Base-by-base conservation (phyloP, 2,113 vertebrate species). In the Ondatra zibethicus region DNA sequence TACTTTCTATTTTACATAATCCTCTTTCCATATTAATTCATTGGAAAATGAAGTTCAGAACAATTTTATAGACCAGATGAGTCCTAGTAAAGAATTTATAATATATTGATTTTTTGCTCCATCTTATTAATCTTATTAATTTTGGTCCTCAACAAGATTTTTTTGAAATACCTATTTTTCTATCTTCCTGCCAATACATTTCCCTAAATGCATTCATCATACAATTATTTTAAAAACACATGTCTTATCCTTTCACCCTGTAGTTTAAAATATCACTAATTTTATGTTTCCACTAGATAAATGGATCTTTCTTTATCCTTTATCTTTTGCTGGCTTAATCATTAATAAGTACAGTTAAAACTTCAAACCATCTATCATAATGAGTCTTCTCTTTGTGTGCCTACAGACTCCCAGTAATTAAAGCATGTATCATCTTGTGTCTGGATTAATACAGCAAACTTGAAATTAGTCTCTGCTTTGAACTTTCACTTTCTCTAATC, bases 41-140 rank as follows among this genome's bases (percentile, higher is more conserved):
- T 12, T 91, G 45, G 33, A 13, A 77, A 92, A 85, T 25, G 17
- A 88, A 70, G 39, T 88, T 2, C 63, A 80, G 36, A 94, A 76
- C 36, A 94, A 42, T 90, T 93, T 92, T 90, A 66, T 65, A 87
- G 42, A 95, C 94, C 33, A 76, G 75, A 92, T 96, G 63, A 95
- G 14, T 89, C 84, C 96, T 42, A 84, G 42, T 10, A 75, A 90
- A 94, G 3, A 52, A 76, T 87, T 92, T 92, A 89, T 94, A 82
- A 77, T 61, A 52, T 50, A 14, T 92, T 84, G 42, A 13, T 94
- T 16, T 55, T 81, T 93, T 94, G 47, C 78, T 94, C 23, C 50
- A 94, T 90, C 94, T 85, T 88, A 85, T 52, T 95, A 94, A 94
- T 90, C 94, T 85, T 88, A 85, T 42, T 95, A 94, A 88, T 52